These are phyloP conservation scores for human (Homo sapiens) DNA, from an alignment of 2,113 vertebrate species.

Conservation along the genomic window DNA sequence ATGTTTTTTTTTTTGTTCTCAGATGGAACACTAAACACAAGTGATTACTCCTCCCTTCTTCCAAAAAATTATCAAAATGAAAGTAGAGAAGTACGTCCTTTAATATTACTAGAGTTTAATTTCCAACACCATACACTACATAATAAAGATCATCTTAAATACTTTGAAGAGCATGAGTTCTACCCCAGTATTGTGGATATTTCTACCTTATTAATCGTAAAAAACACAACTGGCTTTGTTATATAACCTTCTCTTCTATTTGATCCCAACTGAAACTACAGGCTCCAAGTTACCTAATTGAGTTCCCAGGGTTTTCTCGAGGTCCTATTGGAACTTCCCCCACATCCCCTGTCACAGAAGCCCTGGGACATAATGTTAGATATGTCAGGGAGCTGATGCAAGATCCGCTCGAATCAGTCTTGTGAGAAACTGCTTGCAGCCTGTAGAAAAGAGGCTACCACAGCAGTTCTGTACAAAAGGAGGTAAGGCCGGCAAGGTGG, in stretches of 20 bases:
- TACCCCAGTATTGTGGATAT: too few relatives aligned
- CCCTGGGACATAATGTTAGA: not conserved
- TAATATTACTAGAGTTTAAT: too few relatives aligned
- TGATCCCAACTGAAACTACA: not conserved
- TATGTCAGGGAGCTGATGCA: not conserved
- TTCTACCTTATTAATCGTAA: too few relatives aligned
- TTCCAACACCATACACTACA: too few relatives aligned
- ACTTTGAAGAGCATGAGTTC: too few relatives aligned
- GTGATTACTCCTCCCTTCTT: not conserved
- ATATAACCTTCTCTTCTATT: not conserved
- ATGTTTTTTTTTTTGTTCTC: not conserved
- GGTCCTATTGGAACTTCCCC: too few relatives aligned
- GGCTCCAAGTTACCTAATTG: not conserved
- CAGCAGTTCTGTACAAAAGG: not conserved
- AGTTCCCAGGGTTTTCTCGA: not conserved
- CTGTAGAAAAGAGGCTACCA: not conserved
- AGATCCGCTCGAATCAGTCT: not conserved
- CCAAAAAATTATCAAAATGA: not conserved
- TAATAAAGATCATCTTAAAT: too few relatives aligned
- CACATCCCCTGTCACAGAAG: accelerated
- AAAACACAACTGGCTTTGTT: not conserved
- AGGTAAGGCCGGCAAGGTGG: not conserved
- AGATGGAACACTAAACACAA: not conserved
- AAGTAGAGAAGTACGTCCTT: too few relatives aligned
- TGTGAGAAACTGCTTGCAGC: not conserved